Evolutionary conservation across 2,113 vertebrate genomes (phyloP), one percentile per base, ranked within the genome.

Genomic region (Sceloporus tristichus): DNA sequence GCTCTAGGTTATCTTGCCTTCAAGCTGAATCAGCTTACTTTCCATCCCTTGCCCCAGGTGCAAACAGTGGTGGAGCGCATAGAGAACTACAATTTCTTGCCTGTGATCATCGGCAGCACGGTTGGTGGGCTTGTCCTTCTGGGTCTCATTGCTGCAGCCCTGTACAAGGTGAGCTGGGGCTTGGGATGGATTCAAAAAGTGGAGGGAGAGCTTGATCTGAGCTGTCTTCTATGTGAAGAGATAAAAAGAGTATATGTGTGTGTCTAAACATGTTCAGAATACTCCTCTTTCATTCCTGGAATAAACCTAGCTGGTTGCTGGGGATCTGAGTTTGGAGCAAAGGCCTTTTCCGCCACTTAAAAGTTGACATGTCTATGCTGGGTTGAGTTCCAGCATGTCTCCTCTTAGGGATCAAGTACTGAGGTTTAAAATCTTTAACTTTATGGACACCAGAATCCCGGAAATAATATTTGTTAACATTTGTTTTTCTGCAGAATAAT

Each of bases 61-160:
- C 94, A 93, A 74, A 96, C 94, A 0, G 90, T 94, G 38, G 93
- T 98, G 11, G 97, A 98, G 81, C 93, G 97, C 3, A 94, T 92
- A 83, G 54, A 94, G n/a, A 85, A 94, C 38, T 92, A 93, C 4
- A 76, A 97, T 27, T 96, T 96, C 8, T 85, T 96, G n/a, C 96
- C 95, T 85, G 94, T 96, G 56, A 91, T 97, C 0, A 79, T 96
- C 0, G 97, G 98, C 82, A 97, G 97, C 80, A 95, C 86, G 0
- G 42, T 96, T 70, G 98, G 97, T 42, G 98, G 97, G 0, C 54
- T 98, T 75, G 79, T 95, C 66, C 76, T 98, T 14, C 92, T 98
- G 76, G 93, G 75, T 10, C 81, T 98, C 88, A 93, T 98, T 87
- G 96, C 96, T 0, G 95, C 88, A 0, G 88, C 1, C 0, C 94